Percentiles rank a stretch among this genome's conserved stretches.
These are phyloP conservation scores for Ursus arctos DNA, from an alignment of 2,113 vertebrate species.

Conservation along the genomic window DNA sequence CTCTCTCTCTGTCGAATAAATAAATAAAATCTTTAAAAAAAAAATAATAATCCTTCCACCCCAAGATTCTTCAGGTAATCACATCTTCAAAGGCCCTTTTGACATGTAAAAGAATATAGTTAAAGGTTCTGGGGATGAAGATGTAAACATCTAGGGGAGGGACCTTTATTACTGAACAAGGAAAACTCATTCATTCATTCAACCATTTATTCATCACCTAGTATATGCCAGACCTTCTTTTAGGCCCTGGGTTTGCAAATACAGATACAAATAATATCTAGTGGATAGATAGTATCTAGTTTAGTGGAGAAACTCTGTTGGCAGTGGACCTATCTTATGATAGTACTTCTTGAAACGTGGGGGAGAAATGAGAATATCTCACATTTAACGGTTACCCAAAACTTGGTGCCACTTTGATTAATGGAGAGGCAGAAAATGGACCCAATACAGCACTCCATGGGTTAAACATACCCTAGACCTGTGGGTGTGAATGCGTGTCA, in stretches of 20 bases:
- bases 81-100: neutral
- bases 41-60: neutral
- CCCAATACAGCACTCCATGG: neutral
- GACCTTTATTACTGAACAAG: neutral
- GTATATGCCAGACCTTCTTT: neutral
- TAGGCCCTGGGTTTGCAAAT: neutral
- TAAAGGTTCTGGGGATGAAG: neutral
- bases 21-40: no score
- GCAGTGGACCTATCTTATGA: neutral
- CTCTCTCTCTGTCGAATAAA: no score
- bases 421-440: neutral
- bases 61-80: neutral
- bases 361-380: neutral
- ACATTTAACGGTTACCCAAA: neutral
- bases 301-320: neutral
- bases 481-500: neutral
- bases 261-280: neutral
- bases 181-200: neutral
- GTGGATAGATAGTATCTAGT: neutral
- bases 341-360: neutral
- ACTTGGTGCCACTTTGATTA: neutral
- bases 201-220: neutral
- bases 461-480: neutral
- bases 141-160: neutral
- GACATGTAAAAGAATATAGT: neutral